Percentiles rank a stretch among this genome's conserved stretches.
phyloP scores from a whole-genome alignment of 2,113 vertebrate genomes.

The Anoplopoma fimbria region DNA sequence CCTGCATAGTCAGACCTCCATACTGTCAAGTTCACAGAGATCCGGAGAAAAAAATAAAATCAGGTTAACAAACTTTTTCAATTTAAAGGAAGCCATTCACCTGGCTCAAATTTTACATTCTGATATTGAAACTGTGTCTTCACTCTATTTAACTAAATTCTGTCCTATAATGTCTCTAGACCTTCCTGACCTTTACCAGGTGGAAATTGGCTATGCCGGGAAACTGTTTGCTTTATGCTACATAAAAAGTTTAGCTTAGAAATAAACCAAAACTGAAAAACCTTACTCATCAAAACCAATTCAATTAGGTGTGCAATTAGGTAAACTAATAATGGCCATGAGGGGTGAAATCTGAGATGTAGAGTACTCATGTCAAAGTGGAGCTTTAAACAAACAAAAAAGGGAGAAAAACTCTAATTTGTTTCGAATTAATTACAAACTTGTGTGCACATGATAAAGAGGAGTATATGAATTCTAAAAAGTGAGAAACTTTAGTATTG shows the following conservation, averaged over 20 bases:
- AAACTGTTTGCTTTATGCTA: not conserved
- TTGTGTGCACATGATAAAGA: not conserved
- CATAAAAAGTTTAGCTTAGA: not conserved
- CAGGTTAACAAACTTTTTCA: not conserved
- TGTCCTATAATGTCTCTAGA: slow-evolving; percentile 1
- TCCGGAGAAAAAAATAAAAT: not conserved
- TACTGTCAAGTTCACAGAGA: not conserved
- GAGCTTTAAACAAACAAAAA: not conserved
- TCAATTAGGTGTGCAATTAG: slow-evolving; percentile 7
- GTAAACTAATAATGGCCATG: not conserved
- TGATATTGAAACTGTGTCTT: not conserved
- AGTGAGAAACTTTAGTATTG: not conserved
- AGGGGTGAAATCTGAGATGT: not conserved
- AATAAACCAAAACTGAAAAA: slow-evolving; percentile 1
- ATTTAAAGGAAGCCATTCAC: slow-evolving; percentile 9
- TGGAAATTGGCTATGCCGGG: not conserved
- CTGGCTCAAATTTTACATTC: slow-evolving; percentile 5
- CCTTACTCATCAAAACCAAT: not conserved
- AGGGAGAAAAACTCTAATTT: not conserved
- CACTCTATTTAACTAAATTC: not conserved
- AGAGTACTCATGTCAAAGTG: not conserved
- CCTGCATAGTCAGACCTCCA: slow-evolving; percentile 3
- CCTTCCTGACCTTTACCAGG: not conserved
- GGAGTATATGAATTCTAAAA: not conserved
- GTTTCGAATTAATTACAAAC: no score